phyloP scores from a whole-genome alignment of 2,888 invertebrate species.

The Hirtodrosophila alboralis region DNA sequence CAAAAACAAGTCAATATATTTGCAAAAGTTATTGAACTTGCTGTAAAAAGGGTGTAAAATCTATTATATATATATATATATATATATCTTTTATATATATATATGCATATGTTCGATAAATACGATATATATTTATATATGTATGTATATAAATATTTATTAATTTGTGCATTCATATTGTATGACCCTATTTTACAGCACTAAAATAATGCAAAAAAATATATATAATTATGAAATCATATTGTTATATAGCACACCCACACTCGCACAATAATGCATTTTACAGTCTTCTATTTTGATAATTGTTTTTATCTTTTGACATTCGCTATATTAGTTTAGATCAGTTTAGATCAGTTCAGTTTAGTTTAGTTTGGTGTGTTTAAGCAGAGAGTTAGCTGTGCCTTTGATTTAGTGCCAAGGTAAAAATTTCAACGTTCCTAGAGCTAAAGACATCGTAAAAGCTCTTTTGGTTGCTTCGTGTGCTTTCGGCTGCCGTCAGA shows the following conservation, averaged over 20 bases:
- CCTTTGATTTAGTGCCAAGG: conserved; percentile 73
- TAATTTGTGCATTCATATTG: background rate
- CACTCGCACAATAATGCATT: conserved; percentile 12
- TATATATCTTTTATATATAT: background rate
- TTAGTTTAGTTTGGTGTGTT: conserved; percentile 1
- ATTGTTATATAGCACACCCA: conserved; percentile 1
- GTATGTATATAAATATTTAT: background rate
- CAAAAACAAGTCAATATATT: background rate
- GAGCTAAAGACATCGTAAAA: conserved; percentile 32
- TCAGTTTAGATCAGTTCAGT: conserved; percentile 12
- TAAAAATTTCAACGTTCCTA: conserved; percentile 38
- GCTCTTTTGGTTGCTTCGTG: conserved; percentile 33
- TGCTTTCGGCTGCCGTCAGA: conserved; percentile 41
- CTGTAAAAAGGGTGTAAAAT: background rate
- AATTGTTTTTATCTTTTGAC: conserved; percentile 28
- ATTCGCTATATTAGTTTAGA: conserved; percentile 19
- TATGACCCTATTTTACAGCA: conserved; percentile 32
- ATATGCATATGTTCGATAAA: background rate
- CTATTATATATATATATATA: background rate
- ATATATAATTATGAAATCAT: conserved; percentile 31
- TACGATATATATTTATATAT: background rate
- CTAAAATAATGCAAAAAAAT: conserved; percentile 2
- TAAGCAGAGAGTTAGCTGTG: conserved; percentile 12
- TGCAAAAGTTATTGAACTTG: background rate
- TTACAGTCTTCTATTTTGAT: conserved; percentile 35